Percentiles rank a stretch among this genome's conserved stretches.
These are phyloP conservation scores for Girardinus metallicus DNA, from an alignment of 2,797 vertebrate species.

Conservation along the genomic window DNA sequence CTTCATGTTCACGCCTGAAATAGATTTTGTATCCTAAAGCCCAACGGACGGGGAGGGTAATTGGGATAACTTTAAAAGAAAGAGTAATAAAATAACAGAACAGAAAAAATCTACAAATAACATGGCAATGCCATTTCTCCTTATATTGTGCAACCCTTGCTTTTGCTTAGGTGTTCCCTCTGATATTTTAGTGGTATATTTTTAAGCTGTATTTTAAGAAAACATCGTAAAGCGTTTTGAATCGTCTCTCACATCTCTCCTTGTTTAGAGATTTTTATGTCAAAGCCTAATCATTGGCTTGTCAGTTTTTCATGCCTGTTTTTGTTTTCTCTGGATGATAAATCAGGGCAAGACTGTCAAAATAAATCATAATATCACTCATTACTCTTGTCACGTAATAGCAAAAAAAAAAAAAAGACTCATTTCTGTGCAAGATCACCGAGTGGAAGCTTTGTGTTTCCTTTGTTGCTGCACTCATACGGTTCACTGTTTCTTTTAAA, in stretches of 20 bases:
- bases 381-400: background rate
- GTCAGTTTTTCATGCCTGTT: background rate
- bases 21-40: background rate
- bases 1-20: background rate
- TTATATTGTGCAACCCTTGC: background rate
- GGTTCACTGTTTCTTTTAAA: conserved; percentile 10
- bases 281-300: background rate
- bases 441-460: conserved; percentile 2
- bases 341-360: conserved; percentile 5
- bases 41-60: too few species aligned
- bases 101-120: background rate
- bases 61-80: background rate
- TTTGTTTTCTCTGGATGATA: background rate
- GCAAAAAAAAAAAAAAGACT: background rate
- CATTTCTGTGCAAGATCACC: background rate
- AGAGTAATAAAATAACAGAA: too few species aligned
- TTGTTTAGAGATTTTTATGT: conserved; percentile 6
- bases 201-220: conserved; percentile 1
- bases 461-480: background rate
- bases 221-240: background rate
- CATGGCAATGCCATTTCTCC: background rate
- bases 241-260: background rate
- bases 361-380: background rate
- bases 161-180: background rate
- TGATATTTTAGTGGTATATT: too few species aligned